These are phyloP conservation scores for Ganaspis sp. DNA, from an alignment of 1,140 invertebrate species.

Conservation along the genomic window DNA sequence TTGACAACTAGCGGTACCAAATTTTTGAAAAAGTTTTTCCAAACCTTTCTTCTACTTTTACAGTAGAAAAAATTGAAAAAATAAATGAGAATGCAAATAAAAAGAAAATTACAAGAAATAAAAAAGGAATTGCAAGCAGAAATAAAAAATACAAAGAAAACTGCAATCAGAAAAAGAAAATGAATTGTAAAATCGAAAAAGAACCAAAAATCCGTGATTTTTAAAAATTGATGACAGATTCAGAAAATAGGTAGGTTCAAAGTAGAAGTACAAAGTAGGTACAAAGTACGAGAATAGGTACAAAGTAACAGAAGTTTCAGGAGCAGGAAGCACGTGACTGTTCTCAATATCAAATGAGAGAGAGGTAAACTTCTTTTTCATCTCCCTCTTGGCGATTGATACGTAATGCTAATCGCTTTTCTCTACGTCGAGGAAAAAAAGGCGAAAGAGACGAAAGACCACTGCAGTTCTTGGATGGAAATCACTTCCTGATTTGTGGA, in stretches of 20 bases:
- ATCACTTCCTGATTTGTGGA: conserved; percentile 69
- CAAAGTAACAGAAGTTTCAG: conserved; percentile 19
- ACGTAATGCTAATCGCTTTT: conserved; percentile 50
- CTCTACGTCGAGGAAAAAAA: conserved; percentile 53
- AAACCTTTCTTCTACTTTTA: too few species aligned
- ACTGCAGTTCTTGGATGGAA: conserved; percentile 58
- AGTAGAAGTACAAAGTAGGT: conserved; percentile 29
- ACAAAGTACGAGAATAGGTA: conserved; percentile 37
- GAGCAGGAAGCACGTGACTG: conserved; percentile 49
- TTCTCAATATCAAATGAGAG: conserved; percentile 43
- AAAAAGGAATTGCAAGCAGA: too few species aligned
- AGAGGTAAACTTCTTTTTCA: conserved; percentile 46
- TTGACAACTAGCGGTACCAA: too few species aligned
- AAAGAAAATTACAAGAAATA: too few species aligned
- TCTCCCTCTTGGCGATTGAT: conserved; percentile 41
- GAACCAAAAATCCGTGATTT: too few species aligned
- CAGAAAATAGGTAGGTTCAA: conserved; percentile 29
- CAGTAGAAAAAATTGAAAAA: too few species aligned
- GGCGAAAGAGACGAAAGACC: conserved; percentile 33
- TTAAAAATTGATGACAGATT: too few species aligned
- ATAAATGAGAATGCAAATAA: too few species aligned
- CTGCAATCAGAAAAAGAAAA: too few species aligned
- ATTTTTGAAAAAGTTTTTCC: too few species aligned
- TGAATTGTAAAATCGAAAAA: too few species aligned
- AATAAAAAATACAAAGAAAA: too few species aligned